phyloP scores from a whole-genome alignment of 2,797 vertebrate species.

The Pseudochirops corinnae region DNA sequence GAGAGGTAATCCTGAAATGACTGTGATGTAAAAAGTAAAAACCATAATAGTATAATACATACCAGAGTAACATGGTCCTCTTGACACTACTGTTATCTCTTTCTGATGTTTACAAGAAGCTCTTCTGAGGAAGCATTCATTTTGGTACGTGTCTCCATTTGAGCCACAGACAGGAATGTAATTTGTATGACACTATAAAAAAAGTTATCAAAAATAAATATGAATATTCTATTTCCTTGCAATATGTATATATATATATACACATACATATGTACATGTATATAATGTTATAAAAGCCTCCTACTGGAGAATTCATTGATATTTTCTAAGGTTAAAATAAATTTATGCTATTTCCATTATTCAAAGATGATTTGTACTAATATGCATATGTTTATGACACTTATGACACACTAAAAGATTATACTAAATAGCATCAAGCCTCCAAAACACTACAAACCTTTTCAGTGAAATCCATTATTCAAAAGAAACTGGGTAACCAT shows the following conservation, averaged over 20 bases:
- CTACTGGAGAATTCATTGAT: conserved; percentile 49
- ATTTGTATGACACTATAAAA: conserved; percentile 94
- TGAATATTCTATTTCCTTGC: conserved; percentile 64
- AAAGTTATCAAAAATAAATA: conserved; percentile 59
- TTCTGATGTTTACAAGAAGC: conserved; percentile 96
- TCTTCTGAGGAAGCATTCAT: conserved; percentile 95
- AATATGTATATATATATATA: not conserved
- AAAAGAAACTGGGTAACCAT: conserved; percentile 58
- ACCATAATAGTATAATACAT: conserved; percentile 79
- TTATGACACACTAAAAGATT: not conserved
- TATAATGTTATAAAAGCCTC: conserved; percentile 34
- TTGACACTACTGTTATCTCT: conserved; percentile 91
- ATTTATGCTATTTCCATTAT: conserved; percentile 59
- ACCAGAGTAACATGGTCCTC: conserved; percentile 94
- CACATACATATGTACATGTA: not conserved
- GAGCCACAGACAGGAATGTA: conserved; percentile 97
- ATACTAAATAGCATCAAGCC: not conserved
- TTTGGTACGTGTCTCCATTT: conserved; percentile 98
- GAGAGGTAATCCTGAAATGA: not conserved
- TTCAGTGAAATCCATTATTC: conserved; percentile 39
- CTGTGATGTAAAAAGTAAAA: not conserved
- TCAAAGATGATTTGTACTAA: not conserved
- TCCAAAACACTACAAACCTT: conserved; percentile 21
- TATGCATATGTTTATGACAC: too few species aligned
- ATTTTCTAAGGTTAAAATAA: conserved; percentile 40